These are phyloP conservation scores for honey bee (Apis mellifera) DNA, from an alignment of 1,140 invertebrate species.

Conservation along the genomic window Amel_HAv3.1 CM009935.2:8859501-8860000, in stretches of 20 bases:
- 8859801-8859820: slow-evolving; percentile 3
- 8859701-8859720: slow-evolving; percentile 59
- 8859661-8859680: slow-evolving; percentile 62
- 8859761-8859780: background rate
- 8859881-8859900: background rate
- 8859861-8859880: too few relatives aligned
- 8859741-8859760: background rate
- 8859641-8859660: background rate
- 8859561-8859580: background rate
- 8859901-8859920: background rate
- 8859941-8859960: too few relatives aligned
- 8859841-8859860: background rate
- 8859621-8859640: background rate
- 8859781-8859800: slow-evolving; percentile 27
- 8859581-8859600: background rate
- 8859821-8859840: slow-evolving; percentile 38
- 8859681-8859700: slow-evolving; percentile 40
- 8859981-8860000: background rate
- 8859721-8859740: slow-evolving; percentile 52
- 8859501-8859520: background rate
- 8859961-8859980: background rate
- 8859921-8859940: background rate
- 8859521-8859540: too few relatives aligned
- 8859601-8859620: background rate
- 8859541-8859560: background rate